These are phyloP conservation scores for Perizoma flavofasciatum DNA, from an alignment of 2,888 invertebrate species.

Conservation along the genomic window DNA sequence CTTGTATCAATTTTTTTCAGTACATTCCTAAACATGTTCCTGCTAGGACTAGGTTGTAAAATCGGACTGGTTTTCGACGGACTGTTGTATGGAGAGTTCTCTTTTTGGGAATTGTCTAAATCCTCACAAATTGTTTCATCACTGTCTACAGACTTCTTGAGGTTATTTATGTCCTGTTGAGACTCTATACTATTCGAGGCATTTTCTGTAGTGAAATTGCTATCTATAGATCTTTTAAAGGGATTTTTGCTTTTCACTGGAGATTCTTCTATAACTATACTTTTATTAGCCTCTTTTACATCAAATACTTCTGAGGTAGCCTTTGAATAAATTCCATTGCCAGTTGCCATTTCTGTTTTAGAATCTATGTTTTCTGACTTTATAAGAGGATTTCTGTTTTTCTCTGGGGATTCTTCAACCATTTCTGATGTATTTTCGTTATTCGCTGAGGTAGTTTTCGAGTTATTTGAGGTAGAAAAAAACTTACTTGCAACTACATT, in stretches of 20 bases:
- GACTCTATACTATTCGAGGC: neutral
- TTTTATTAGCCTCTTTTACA: constrained; percentile 10
- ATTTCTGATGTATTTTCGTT: constrained; percentile 24
- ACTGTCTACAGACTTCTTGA: constrained; percentile 13
- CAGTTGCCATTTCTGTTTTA: neutral
- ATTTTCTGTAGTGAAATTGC: constrained; percentile 11
- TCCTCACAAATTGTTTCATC: constrained; percentile 46
- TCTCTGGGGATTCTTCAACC: constrained; percentile 55
- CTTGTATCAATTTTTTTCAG: constrained; percentile 35
- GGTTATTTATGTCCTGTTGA: neutral
- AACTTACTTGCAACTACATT: constrained; percentile 85
- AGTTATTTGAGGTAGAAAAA: constrained; percentile 57
- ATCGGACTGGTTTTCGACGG: constrained; percentile 59
- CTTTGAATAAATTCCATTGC: constrained; percentile 41
- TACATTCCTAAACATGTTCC: constrained; percentile 51
- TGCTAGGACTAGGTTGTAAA: constrained; percentile 53
- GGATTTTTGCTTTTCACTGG: constrained; percentile 42
- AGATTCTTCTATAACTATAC: constrained; percentile 46
- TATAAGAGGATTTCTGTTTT: constrained; percentile 47
- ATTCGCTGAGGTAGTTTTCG: constrained; percentile 15
- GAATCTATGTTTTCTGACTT: neutral
- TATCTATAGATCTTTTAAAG: constrained; percentile 22
- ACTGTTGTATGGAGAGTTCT: constrained; percentile 58
- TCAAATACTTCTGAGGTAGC: constrained; percentile 29
- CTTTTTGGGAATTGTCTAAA: constrained; percentile 63